Evolutionary conservation across 2,888 invertebrate genomes (phyloP).

Genomic region (Troides helena): DNA sequence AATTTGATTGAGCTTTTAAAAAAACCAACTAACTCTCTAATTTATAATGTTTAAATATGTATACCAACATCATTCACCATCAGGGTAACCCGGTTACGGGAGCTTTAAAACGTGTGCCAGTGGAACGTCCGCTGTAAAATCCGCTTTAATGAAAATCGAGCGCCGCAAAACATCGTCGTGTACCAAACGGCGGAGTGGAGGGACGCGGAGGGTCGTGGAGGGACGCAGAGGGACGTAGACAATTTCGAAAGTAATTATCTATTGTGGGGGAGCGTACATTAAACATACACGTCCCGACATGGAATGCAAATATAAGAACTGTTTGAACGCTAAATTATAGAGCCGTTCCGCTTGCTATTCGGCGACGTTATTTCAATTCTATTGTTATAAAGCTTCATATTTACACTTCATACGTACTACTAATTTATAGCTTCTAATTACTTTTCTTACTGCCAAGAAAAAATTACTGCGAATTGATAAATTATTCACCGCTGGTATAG

Average conservation of each 20-base stretch:
- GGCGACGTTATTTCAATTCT: conserved; percentile 9
- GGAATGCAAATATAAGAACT: conserved; percentile 22
- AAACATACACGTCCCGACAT: conserved; percentile 12
- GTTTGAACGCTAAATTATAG: conserved; percentile 17
- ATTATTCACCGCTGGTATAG: no score
- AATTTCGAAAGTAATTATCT: conserved; percentile 26
- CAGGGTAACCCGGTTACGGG: neutral
- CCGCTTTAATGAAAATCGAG: conserved; percentile 21
- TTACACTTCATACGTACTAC: no score
- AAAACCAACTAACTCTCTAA: no score
- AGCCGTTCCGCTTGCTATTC: neutral
- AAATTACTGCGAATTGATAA: no score
- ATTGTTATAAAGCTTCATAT: neutral
- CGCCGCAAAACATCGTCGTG: conserved; percentile 16
- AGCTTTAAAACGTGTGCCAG: conserved; percentile 12
- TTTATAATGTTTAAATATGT: neutral
- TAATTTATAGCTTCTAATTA: no score
- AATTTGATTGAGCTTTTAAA: conserved; percentile 6
- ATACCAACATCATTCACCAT: neutral
- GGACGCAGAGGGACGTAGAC: conserved; percentile 19
- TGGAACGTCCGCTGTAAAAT: conserved; percentile 11
- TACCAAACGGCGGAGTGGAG: conserved; percentile 14
- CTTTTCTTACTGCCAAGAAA: no score
- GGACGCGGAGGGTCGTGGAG: conserved; percentile 6
- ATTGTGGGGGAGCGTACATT: conserved; percentile 20